Evolutionary conservation across 2,113 vertebrate genomes (phyloP), one percentile per base, ranked within the genome.

Genomic region (Rhagologus leucostigma): DNA sequence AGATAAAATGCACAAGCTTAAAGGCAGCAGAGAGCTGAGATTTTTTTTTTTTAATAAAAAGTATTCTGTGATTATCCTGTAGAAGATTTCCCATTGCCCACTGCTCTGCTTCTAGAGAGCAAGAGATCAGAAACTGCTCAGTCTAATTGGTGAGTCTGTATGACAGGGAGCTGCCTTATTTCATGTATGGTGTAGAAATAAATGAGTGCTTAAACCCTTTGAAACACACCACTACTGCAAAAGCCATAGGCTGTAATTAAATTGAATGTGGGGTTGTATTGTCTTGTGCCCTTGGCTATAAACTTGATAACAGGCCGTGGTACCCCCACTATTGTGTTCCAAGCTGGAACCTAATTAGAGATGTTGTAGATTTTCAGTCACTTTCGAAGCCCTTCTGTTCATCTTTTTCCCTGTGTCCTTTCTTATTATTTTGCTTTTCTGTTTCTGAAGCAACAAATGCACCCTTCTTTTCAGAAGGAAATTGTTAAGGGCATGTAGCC

Each of bases 181-280:
- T 93, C 92, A 79, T 93, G 71, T 95, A 32, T 94, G 92, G 91
- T 96, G 92, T 94, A 82, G 95, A 96, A 96, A 95, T 96, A 94
- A 97, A 94, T 94, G 96, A 97, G 89, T 76, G 46, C 96, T 93
- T 95, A 92, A 92, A 94, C 64, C 82, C 50, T 96, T 96, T 89
- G 96, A 97, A 97, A 94, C 90, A 70, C 55, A 83, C 89, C 89
- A 83, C 71, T 92, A n/a, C 75, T 96, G 93, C 93, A 96, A 70
- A 95, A 96, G 95, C 94, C 93, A 90, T 95, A 88, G 97, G 94
- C 96, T 97, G 95, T 97, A 96, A 97, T 97, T 97, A 95, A 95
- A 96, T 93, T 95, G 92, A 95, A 90, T 95, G 50, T 94, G 86
- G 95, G 92, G 59, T 83, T 96, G 87, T 84, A 85, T 91, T 87